These are phyloP conservation scores for Oegoconia quadripuncta DNA, from an alignment of 2,888 invertebrate species.

Conservation along the genomic window DNA sequence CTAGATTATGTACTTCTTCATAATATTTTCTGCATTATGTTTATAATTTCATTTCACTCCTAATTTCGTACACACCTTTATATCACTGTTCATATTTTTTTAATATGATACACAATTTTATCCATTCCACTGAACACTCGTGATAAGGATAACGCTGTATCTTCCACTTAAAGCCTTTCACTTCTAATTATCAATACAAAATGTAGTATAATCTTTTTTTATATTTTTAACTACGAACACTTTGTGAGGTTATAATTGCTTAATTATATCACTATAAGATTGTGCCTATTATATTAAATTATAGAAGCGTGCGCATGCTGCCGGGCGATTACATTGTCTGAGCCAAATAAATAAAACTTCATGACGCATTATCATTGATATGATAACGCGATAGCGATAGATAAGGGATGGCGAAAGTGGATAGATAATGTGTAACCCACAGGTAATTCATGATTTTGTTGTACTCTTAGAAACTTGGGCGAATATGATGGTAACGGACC, in stretches of 20 bases:
- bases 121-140: background rate
- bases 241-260: background rate
- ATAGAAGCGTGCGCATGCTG: slow-evolving; percentile 40
- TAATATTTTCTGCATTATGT: too few species aligned
- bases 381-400: slow-evolving; percentile 33
- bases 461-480: background rate
- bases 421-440: slow-evolving; percentile 1
- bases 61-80: too few species aligned
- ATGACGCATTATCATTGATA: slow-evolving; percentile 63
- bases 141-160: background rate
- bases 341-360: slow-evolving; percentile 51
- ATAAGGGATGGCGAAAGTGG: slow-evolving; percentile 40
- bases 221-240: background rate
- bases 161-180: background rate
- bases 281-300: too few species aligned
- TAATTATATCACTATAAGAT: background rate
- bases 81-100: too few species aligned
- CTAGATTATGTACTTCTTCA: too few species aligned
- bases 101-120: background rate
- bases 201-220: background rate
- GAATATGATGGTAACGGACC: too few species aligned
- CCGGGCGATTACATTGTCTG: slow-evolving; percentile 54
- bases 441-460: slow-evolving; percentile 3
- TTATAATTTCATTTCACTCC: too few species aligned
- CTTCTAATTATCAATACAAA: background rate